Percentiles rank a stretch among this genome's conserved stretches.
phyloP scores from a whole-genome alignment of 2,888 invertebrate genomes.

The Branchinecta sandiegonensis region DNA sequence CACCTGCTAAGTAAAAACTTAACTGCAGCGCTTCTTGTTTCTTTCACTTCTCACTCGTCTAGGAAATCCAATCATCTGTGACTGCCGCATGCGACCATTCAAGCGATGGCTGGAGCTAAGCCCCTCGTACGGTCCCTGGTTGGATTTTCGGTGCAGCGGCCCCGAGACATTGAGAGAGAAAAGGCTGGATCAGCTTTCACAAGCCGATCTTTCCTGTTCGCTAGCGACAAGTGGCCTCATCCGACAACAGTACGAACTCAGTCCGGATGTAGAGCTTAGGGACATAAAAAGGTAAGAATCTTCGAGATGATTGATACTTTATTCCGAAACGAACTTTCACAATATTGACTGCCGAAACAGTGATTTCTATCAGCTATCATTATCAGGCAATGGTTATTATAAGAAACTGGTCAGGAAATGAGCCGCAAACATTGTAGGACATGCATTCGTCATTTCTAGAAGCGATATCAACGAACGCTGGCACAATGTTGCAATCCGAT shows the following conservation, averaged over 20 bases:
- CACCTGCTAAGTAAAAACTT: no score
- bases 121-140: not conserved
- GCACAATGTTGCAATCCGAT: no score
- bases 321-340: no score
- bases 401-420: no score
- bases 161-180: conserved; percentile 13
- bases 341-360: no score
- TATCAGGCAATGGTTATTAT: no score
- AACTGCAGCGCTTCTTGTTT: no score
- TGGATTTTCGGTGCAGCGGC: conserved; percentile 17
- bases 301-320: not conserved
- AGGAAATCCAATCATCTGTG: conserved; percentile 26
- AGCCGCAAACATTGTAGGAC: no score
- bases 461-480: no score
- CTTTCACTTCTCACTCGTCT: not conserved
- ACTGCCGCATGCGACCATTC: conserved; percentile 28
- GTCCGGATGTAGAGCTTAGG: not conserved
- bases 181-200: conserved; percentile 25
- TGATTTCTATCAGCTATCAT: no score
- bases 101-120: conserved; percentile 26
- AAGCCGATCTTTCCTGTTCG: conserved; percentile 27
- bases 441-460: no score
- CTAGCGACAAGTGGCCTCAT: conserved; percentile 6
- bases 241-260: not conserved
- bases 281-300: not conserved